These are phyloP conservation scores for Myotis yumanensis DNA, from an alignment of 2,113 vertebrate species.

Conservation along the genomic window DNA sequence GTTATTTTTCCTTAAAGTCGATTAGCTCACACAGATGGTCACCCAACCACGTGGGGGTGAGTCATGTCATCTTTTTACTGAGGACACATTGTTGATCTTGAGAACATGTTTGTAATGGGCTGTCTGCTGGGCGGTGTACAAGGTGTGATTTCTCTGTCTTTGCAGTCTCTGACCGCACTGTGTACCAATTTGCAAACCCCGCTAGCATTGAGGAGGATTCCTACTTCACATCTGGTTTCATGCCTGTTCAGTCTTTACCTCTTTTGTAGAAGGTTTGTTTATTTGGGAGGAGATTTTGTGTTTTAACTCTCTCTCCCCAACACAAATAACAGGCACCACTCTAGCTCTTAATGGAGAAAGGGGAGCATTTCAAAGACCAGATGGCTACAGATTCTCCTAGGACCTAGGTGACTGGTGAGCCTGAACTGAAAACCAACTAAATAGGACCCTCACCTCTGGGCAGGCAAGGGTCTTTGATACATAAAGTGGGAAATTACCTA, in stretches of 20 bases:
- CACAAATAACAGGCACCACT: neutral
- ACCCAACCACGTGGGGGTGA: neutral
- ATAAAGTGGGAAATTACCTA: neutral
- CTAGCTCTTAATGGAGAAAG: neutral
- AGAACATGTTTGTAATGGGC: neutral
- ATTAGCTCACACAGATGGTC: neutral
- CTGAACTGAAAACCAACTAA: neutral
- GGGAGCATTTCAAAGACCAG: neutral
- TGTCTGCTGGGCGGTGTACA: neutral
- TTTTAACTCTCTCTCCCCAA: neutral
- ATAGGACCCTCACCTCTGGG: no score
- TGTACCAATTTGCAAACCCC: neutral
- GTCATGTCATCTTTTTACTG: neutral
- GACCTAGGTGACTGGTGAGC: neutral
- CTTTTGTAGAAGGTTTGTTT: neutral
- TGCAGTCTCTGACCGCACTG: rapidly evolving
- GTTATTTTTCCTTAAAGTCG: neutral
- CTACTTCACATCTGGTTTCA: neutral
- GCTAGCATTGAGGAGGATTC: neutral
- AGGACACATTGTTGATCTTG: neutral
- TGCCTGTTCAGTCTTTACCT: neutral
- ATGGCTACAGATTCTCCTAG: neutral
- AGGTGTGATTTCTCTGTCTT: neutral
- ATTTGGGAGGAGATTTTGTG: neutral
- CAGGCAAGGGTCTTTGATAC: neutral